These are phyloP conservation scores for Tricholaema leucomelas DNA, from an alignment of 2,113 vertebrate genomes.

Conservation along the genomic window DNA sequence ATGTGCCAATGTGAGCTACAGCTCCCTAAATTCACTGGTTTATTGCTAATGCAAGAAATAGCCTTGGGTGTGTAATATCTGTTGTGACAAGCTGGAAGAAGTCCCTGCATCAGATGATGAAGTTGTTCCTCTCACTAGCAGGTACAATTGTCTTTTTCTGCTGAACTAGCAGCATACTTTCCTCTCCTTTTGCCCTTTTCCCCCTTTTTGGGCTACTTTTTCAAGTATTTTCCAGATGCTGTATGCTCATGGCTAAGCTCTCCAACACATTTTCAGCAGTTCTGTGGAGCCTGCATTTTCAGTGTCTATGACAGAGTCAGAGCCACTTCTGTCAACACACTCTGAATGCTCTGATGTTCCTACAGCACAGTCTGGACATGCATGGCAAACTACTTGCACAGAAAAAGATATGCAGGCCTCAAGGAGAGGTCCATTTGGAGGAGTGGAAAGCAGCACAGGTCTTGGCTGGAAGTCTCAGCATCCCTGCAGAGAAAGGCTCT, in stretches of 20 bases:
- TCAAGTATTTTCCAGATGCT: constrained; percentile 19
- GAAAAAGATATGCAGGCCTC: neutral
- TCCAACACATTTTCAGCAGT: neutral
- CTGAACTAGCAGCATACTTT: neutral
- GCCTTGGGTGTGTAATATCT: constrained; percentile 5
- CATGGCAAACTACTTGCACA: neutral
- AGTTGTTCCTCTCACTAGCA: constrained; percentile 13
- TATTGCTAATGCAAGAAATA: constrained; percentile 33
- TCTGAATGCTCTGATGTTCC: neutral
- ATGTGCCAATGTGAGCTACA: neutral
- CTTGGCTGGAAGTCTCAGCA: neutral
- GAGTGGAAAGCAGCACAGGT: neutral
- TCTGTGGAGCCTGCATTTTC: neutral
- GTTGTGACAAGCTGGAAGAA: constrained; percentile 43
- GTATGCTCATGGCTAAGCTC: neutral
- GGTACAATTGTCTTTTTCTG: constrained; percentile 35
- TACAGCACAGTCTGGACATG: neutral
- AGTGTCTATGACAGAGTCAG: neutral
- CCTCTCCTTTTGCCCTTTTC: neutral
- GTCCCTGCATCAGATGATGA: neutral
- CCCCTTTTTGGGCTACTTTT: neutral
- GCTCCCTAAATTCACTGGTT: neutral
- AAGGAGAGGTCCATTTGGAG: neutral
- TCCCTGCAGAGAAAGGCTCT: neutral
- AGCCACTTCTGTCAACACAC: neutral